Evolutionary conservation across 2,113 vertebrate genomes (phyloP).

Genomic region (Geococcyx californianus): DNA sequence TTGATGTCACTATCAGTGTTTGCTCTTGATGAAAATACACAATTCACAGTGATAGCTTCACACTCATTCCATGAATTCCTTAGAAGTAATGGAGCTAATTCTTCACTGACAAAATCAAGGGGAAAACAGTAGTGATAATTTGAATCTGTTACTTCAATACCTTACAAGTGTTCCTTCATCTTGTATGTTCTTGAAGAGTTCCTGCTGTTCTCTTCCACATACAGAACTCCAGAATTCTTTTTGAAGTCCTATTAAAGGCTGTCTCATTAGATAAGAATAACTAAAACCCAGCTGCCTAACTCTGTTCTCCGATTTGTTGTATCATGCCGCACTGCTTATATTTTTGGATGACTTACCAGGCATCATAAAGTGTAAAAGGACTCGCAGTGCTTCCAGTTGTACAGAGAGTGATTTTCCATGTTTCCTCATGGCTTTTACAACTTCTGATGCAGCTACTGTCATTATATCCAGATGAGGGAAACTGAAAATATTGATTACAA

Average conservation of each 20-base stretch:
- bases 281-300: neutral
- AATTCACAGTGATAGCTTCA: neutral
- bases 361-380: constrained; percentile 84
- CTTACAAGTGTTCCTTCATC: neutral
- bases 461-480: constrained; percentile 83
- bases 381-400: constrained; percentile 87
- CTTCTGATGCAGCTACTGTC: constrained; percentile 81
- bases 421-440: constrained; percentile 82
- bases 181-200: neutral
- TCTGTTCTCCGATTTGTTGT: neutral
- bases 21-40: neutral
- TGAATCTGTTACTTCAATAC: neutral
- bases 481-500: constrained; percentile 68
- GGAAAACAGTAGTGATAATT: neutral
- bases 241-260: neutral
- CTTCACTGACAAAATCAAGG: neutral
- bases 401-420: constrained; percentile 83
- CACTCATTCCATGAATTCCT: neutral
- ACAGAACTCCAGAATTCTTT: neutral
- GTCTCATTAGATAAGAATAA: neutral
- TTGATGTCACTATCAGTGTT: neutral
- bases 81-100: neutral
- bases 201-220: neutral
- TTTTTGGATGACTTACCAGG: constrained; percentile 74
- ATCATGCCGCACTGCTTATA: neutral